Evolutionary conservation across 2,888 invertebrate species (phyloP).

Genomic region (Hydrotaea cyrtoneurina): DNA sequence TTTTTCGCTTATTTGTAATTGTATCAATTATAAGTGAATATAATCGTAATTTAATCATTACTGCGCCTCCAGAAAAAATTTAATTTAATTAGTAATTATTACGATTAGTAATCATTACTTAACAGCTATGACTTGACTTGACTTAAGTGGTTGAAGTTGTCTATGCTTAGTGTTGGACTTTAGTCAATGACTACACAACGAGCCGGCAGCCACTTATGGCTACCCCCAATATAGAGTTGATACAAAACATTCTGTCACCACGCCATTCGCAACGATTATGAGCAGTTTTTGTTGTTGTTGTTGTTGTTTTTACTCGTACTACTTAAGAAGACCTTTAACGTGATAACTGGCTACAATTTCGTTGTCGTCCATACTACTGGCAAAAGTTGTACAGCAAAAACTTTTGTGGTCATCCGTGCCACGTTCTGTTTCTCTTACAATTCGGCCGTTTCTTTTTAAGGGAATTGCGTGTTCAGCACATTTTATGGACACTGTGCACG

Average conservation of each 20-base stretch:
- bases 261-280: slow-evolving; percentile 2
- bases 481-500: neutral
- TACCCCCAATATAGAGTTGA: neutral
- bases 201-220: neutral
- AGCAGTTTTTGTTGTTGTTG: neutral
- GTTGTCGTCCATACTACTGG: neutral
- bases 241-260: neutral
- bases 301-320: neutral
- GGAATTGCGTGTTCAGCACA: neutral
- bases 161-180: no score
- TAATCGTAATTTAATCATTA: no score
- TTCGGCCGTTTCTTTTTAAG: neutral
- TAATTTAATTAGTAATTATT: no score
- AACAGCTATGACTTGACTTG: no score
- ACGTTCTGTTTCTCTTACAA: neutral
- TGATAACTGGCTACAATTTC: neutral
- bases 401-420: neutral
- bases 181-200: no score
- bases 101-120: no score
- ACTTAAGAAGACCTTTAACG: slow-evolving; percentile 7
- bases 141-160: no score
- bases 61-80: no score
- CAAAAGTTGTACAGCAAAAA: neutral
- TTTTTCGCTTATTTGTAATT: no score
- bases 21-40: no score